Base-by-base conservation (phyloP, 2,888 invertebrate species). In the Adineta ricciae region DNA sequence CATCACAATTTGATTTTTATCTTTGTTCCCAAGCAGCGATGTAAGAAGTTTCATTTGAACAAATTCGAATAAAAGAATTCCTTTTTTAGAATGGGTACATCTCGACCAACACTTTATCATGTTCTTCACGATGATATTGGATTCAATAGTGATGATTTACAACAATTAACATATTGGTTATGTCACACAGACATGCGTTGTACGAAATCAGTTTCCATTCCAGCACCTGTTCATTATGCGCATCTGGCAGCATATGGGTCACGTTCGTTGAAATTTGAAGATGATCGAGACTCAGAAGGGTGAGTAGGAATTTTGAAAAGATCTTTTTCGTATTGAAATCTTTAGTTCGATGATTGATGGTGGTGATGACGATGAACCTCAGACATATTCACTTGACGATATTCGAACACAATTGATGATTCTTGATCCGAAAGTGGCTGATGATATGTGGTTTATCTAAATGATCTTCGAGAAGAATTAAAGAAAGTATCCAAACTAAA, bases 61-160 rank as follows among this genome's bases (percentile, higher is more conserved):
- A n/a, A 16, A n/a, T 56, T 56, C 11, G 7, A 56, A 7, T n/a
- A n/a, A 56, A 56, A 16, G 11, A n/a, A 56, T 7, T 56, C 4
- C 24, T 56, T n/a, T 56, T 56, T n/a, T 56, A 56, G 56, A 56
- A 56, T 56, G 56, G 56, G 56, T 56, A 56, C 56, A 56, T 56
- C 56, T 16, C 56, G 56, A 56, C 56, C 56, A n/a, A 56, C 56
- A n/a, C 56, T 56, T 56, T 56, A 56, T 56, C 56, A 56, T 56
- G 56, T 56, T 56, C 56, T 56, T 56, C 56, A 56, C 24, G 56
- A 56, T 56, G 56, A 56, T 56, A 56, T 56, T 56, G 56, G 56
- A 21, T 56, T 56, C 24, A 56, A 3, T 56, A 56, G 56, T 56
- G 56, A 56, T 56, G 56, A 56, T n/a, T 7, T 56, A n/a, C 56